Conservation (phyloP, 2,113 vertebrate species). For the Periophthalmodon schlosseri region DNA sequence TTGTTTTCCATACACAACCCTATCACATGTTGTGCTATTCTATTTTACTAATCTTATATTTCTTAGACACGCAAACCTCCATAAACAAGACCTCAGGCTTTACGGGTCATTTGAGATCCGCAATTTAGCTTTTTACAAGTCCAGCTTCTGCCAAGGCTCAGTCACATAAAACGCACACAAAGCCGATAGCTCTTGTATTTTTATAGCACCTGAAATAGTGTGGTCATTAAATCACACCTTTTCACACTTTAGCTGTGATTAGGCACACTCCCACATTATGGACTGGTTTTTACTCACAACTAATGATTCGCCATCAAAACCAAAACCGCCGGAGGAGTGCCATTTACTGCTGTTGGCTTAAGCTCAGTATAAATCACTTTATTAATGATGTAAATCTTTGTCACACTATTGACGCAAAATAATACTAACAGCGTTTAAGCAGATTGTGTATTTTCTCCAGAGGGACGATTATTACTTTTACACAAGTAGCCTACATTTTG, state of each 20-base stretch:
- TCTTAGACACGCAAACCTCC: conserved; percentile 51
- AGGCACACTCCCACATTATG: conserved; percentile 29
- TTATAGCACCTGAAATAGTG: conserved; percentile 44
- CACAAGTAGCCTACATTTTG: no score
- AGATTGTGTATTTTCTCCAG: background rate
- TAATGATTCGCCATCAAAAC: conserved; percentile 23
- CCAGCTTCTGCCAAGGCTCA: conserved; percentile 56
- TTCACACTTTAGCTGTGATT: conserved; percentile 34
- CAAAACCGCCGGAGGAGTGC: background rate
- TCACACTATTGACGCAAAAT: background rate
- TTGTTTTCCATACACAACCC: conserved; percentile 18
- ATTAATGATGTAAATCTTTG: background rate
- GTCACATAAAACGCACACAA: conserved; percentile 52
- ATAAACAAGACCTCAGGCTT: conserved; percentile 57
- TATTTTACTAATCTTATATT: conserved; percentile 64
- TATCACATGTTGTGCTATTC: conserved; percentile 24
- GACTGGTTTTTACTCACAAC: conserved; percentile 21
- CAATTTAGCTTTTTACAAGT: conserved; percentile 61
- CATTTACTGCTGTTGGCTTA: conserved; percentile 11
- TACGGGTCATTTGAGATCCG: conserved; percentile 70
- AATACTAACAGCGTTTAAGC: background rate
- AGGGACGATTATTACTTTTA: background rate
- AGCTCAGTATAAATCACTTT: conserved; percentile 1
- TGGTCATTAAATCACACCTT: conserved; percentile 39
- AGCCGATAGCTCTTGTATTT: conserved; percentile 31